Percentiles rank a stretch among this genome's conserved stretches.
phyloP scores from a whole-genome alignment of 2,888 invertebrate species.

The Folsomia candida region DNA sequence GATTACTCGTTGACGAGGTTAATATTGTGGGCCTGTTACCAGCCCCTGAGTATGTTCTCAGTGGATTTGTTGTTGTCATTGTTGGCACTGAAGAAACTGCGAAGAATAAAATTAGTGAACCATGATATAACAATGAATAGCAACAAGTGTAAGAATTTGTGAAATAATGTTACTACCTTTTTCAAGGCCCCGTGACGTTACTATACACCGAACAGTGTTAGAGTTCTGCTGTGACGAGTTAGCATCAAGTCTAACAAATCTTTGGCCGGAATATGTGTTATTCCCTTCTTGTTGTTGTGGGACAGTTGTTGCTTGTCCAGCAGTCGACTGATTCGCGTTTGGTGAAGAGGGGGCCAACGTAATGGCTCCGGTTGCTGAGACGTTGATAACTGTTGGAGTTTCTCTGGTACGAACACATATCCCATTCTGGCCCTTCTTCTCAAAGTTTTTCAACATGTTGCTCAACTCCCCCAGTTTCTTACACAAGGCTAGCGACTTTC shows the following conservation, averaged over 20 bases:
- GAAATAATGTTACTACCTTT: background rate
- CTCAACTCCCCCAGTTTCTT: background rate
- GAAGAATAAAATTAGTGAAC: no score
- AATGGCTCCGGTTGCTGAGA: background rate
- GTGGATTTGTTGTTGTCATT: no score
- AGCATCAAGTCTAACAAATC: no score
- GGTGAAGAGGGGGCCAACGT: background rate
- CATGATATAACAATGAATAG: no score
- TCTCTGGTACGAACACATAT: background rate
- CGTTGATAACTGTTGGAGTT: background rate
- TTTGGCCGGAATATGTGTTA: no score
- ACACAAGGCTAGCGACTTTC: background rate
- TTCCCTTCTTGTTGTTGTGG: no score
- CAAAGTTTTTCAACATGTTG: background rate
- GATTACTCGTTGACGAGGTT: background rate
- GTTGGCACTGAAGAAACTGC: background rate
- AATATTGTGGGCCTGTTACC: background rate
- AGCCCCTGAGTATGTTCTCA: no score
- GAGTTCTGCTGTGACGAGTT: no score
- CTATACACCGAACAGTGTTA: background rate
- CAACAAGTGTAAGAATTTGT: background rate
- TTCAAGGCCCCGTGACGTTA: background rate
- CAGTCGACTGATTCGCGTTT: background rate
- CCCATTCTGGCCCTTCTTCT: background rate
- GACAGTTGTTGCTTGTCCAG: background rate